Conservation (phyloP, 2,113 vertebrate species). For the Aegithalos caudatus region DNA sequence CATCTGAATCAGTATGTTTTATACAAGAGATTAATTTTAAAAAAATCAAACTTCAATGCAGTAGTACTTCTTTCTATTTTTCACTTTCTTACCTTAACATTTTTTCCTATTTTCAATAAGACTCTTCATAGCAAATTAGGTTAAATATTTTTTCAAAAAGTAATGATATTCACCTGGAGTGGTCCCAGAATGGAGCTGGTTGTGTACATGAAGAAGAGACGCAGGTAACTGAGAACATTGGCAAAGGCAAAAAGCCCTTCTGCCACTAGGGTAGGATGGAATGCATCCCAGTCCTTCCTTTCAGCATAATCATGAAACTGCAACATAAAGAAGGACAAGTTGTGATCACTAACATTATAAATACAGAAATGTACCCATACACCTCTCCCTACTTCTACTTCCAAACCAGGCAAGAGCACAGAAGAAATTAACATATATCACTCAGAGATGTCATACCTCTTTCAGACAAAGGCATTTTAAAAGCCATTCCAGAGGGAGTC, state of each 20-base stretch:
- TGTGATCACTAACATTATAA: neutral
- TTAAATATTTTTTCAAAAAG: neutral
- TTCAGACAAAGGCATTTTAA: neutral
- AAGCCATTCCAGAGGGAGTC: neutral
- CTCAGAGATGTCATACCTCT: neutral
- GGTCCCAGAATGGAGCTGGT: slow-evolving; percentile 97
- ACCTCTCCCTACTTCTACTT: neutral
- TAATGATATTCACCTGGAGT: slow-evolving; percentile 82
- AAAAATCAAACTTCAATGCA: neutral
- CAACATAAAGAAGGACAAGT: slow-evolving; percentile 60
- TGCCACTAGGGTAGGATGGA: slow-evolving; percentile 94
- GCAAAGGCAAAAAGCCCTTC: slow-evolving; percentile 98
- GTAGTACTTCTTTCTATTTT: neutral
- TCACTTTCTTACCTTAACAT: neutral
- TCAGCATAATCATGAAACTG: slow-evolving; percentile 81
- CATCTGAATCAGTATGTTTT: neutral
- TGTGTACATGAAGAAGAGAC: slow-evolving; percentile 99
- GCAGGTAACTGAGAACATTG: slow-evolving; percentile 94
- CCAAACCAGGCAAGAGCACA: neutral
- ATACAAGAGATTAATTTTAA: neutral
- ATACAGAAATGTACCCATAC: neutral
- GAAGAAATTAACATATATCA: neutral
- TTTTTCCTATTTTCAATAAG: neutral
- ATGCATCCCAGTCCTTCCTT: slow-evolving; percentile 96
- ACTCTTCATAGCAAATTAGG: neutral